These are phyloP conservation scores for Macropus fuliginosus DNA, from an alignment of 2,797 vertebrate genomes.

Conservation along the genomic window DNA sequence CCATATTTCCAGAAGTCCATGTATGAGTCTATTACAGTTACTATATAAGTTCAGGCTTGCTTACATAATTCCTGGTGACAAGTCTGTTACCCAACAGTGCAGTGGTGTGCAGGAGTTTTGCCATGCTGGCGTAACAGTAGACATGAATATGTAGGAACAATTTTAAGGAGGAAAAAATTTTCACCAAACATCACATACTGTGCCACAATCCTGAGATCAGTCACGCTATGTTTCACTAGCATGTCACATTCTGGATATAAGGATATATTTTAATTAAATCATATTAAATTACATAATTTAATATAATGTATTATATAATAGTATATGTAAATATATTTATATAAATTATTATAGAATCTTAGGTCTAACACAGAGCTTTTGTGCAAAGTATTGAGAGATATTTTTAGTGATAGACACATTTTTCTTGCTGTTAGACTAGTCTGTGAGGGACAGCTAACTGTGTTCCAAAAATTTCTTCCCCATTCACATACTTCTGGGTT, in stretches of 20 bases:
- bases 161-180: neutral
- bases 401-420: neutral
- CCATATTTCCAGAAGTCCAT: neutral
- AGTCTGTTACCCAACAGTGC: neutral
- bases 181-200: neutral
- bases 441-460: neutral
- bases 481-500: neutral
- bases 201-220: neutral
- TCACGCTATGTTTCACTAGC: neutral
- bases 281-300: neutral
- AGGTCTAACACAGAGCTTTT: neutral
- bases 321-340: neutral
- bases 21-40: neutral
- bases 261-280: neutral
- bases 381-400: neutral
- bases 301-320: neutral
- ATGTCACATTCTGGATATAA: neutral
- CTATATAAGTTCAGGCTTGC: neutral
- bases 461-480: neutral
- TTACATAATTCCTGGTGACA: neutral
- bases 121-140: neutral
- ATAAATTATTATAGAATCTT: neutral
- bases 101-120: neutral
- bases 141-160: neutral
- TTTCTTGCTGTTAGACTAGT: neutral